Evolutionary conservation across 23 tunicate genomes (phyloP), one percentile per base, ranked within the genome.

Genomic region (Pegea sp.): DNA sequence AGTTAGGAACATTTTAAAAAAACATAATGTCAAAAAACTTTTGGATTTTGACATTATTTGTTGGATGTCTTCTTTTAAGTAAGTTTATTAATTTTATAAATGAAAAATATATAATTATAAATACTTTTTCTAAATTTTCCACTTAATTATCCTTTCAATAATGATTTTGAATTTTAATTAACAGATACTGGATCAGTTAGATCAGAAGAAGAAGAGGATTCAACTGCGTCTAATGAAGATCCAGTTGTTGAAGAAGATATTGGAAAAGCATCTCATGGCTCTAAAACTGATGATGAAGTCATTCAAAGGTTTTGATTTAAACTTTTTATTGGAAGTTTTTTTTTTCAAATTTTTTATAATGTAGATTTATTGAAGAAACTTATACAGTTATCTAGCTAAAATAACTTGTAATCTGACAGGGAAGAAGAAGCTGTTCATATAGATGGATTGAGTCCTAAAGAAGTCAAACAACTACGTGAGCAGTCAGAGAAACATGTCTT

Each of bases 211-310:
- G 64, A 66, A 27, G 75, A 61, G n/a, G n/a, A n/a, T n/a, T n/a
- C n/a, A 23, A 56, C 56, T 16, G 46, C 52, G 23, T 44, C 27
- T 30, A 79, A 68, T 44, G 84, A 84, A 11, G 46, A 50, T 21
- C 84, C 95, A 4, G 65, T 73, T 59, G 95, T 84, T 44, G 95
- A 73, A 30, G 71, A 59, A 33, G 84, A 84, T 44, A 74, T 74
- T 49, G 84, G 95, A 30, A 74, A 84, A 63, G 67, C 71, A 8
- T 60, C 68, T 29, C 84, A 73, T 38, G 95, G 58, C 3, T 84
- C 95, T 54, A 68, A 66, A 84, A 84, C 95, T 5, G 95, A 84
- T 74, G 95, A 84, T 84, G 84, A 74, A 73, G 95, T 84, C 31
- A 77, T 84, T 29, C 56, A 64, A 62, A 80, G 93, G 93, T 79